Base-by-base conservation (phyloP, 2,888 invertebrate genomes). In the Saturnia japonica region DNA sequence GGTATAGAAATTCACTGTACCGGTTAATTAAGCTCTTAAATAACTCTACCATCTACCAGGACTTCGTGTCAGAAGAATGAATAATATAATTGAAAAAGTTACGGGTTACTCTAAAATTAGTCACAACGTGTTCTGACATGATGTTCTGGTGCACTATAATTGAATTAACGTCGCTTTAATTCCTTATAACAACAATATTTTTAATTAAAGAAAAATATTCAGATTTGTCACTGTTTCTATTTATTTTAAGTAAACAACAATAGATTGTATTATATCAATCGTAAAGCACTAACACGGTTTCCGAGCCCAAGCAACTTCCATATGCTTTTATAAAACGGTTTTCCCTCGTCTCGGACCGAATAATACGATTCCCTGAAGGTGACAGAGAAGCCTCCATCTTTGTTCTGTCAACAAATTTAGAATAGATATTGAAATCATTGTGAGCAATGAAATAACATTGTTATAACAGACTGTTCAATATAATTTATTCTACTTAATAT, bases 281-380 rank as follows among this genome's bases (percentile, higher is more conserved):
- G 25, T 60, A 60, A 60, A 28, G 25, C 28, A 60, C 57, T 60
- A 60, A 60, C 57, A 62, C 51, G 47, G 47, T 69, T 69, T 69
- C 64, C 62, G 40, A 51, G 51, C 22, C 47, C 40, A 42, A 28
- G 28, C 34, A 57, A 47, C 69, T 62, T 25, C 64, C 51, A 22
- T 66, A 64, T 70, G n/a, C 68, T 62, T 62, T 71, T 71, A 68
- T 71, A 47, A 47, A n/a, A 62, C 62, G 45, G 40, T 25, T 47
- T 68, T 60, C 70, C 70, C 60, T 68, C 60, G 47, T 71, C 67
- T 60, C 43, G 14, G 47, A 16, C 47, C 57, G 62, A 68, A 71
- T 71, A 71, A 71, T 69, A 47, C 34, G 62, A 68, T 67, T 70
- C 70, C n/a, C 57, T 67, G 67, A 22, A 71, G 68, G 45, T 71